Conservation (phyloP, 2,888 invertebrate species). For the Drosophila siamana region DNA sequence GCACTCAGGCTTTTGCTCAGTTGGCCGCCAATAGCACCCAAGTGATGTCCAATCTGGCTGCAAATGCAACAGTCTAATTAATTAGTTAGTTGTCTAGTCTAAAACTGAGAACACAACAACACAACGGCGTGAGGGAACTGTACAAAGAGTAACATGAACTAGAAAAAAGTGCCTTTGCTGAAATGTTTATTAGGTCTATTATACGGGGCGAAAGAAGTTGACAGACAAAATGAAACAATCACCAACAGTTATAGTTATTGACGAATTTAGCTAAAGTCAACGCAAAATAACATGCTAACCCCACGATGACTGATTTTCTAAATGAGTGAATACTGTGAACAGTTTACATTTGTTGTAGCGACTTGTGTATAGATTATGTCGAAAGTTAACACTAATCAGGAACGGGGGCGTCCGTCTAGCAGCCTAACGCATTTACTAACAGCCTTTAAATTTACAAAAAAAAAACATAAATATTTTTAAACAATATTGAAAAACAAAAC, state of each 20-base stretch:
- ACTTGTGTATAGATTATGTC: constrained; percentile 22
- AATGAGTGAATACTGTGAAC: constrained; percentile 11
- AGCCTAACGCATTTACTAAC: constrained; percentile 49
- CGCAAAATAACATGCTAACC: constrained; percentile 5
- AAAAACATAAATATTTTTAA: not conserved
- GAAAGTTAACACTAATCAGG: constrained; percentile 35
- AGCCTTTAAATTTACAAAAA: constrained; percentile 34
- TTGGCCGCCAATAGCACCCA: constrained; percentile 52
- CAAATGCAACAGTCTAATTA: constrained; percentile 57
- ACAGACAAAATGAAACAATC: constrained; percentile 1
- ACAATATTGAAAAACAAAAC: constrained; percentile 5
- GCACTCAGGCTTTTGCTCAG: constrained; percentile 13
- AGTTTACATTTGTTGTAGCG: constrained; percentile 14
- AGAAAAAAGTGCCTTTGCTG: constrained; percentile 60
- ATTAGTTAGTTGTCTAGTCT: constrained; percentile 50
- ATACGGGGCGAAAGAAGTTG: constrained; percentile 19
- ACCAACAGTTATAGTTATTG: constrained; percentile 22
- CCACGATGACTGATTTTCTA: constrained; percentile 24
- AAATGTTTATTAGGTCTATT: constrained; percentile 28
- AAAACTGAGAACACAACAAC: constrained; percentile 27
- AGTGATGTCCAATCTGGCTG: constrained; percentile 26
- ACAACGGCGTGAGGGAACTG: constrained; percentile 41
- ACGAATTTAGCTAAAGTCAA: constrained; percentile 42
- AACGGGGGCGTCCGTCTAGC: constrained; percentile 21
- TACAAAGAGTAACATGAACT: constrained; percentile 41